Conservation (phyloP, 1,140 invertebrate genomes). For the Saccostrea echinata region DNA sequence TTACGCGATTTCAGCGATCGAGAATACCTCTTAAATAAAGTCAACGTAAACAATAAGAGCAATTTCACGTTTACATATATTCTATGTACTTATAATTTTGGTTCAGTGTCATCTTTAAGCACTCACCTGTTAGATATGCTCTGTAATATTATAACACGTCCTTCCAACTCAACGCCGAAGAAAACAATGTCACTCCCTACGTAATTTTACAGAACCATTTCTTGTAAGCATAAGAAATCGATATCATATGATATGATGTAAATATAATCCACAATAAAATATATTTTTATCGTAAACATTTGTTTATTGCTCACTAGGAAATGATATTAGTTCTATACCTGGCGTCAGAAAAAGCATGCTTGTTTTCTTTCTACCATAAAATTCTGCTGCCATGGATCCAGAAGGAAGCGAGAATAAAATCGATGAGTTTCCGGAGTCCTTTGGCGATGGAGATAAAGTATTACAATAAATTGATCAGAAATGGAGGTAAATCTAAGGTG, state of each 20-base stretch:
- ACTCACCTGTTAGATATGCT: neutral
- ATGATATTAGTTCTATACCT: neutral
- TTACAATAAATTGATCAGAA: conserved; percentile 22
- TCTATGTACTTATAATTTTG: neutral
- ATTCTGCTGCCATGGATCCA: conserved; percentile 23
- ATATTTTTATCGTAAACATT: neutral
- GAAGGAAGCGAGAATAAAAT: conserved; percentile 8
- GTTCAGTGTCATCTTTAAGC: neutral
- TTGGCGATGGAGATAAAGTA: neutral
- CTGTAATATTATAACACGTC: neutral
- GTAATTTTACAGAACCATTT: neutral
- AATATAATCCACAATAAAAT: neutral
- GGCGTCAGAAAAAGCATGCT: neutral
- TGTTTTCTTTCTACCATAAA: neutral
- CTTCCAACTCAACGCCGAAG: neutral
- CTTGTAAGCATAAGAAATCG: neutral
- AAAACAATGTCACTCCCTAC: neutral
- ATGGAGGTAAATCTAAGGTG: neutral
- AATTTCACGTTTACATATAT: no score
- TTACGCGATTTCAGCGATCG: neutral
- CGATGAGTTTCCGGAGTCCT: conserved; percentile 8
- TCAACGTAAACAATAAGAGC: no score
- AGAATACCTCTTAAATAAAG: no score
- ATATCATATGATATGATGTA: neutral
- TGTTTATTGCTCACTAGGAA: neutral